Base-by-base conservation (phyloP, 1,140 invertebrate genomes). In the Drosophila tsacasi region DNA sequence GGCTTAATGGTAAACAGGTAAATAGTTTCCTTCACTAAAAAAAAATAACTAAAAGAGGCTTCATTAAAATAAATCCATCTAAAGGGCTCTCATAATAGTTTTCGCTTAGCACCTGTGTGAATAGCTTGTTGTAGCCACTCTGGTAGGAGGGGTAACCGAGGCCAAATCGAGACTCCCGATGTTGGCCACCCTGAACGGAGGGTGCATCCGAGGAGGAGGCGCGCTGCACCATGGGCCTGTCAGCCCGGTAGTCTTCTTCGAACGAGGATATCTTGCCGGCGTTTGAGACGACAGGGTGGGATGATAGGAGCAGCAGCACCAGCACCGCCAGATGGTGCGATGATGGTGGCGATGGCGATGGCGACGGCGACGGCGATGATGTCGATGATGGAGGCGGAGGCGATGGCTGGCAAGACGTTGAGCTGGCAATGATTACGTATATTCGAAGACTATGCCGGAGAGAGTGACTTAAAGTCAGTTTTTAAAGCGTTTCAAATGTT, bases 91-190 rank as follows among this genome's bases (percentile, higher is more conserved):
- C 13, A 2, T 17, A 52, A 32, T 54, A 1, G 23, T 27, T 25
- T 52, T 50, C 17, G 21, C 19, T 55, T 17, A 47, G 74, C 84
- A 97, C 97, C 97, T 97, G 97, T 76, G 97, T 97, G 93, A 97
- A 97, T 90, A 97, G 95, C 94, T 97, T 97, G 94, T 97, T 97
- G 95, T 97, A 97, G 94, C 96, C 97, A 94, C 95, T 96, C 93
- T 95, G 95, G 93, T 96, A 96, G 93, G 94, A 95, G 93, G 95
- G 96, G 94, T 97, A 97, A 92, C 96, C 96, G 77, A 93, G 91
- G 78, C 92, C 92, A 92, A 93, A 93, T 82, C 92, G 92, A 91
- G 92, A 92, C 62, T 93, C 92, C 79, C 92, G 91, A 87, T 89
- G 84, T 63, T 91, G 86, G 84, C 90, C 90, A 47, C 92, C 92